A percentile compares a stretch with the other conserved stretches of the same genome.
Evolutionary conservation across 1,140 invertebrate species (phyloP).

Genomic region (Nasonia giraulti): DNA sequence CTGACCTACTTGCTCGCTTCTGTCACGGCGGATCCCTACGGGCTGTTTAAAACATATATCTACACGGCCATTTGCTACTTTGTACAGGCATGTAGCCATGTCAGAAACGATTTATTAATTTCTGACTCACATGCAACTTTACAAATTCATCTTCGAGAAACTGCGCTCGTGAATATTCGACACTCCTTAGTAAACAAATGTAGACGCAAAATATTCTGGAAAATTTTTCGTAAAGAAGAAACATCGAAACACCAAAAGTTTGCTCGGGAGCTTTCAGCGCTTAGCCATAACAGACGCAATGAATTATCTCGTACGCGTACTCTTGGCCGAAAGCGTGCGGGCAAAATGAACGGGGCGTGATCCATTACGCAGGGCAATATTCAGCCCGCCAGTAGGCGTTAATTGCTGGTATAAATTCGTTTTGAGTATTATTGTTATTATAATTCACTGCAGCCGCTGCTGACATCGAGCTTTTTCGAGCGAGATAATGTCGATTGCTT

Average conservation of each 20-base stretch:
- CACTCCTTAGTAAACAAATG: background rate
- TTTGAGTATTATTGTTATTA: slow-evolving; percentile 19
- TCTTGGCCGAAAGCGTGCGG: background rate
- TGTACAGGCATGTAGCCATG: background rate
- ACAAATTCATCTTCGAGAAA: background rate
- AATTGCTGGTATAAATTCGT: slow-evolving; percentile 34
- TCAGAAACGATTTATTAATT: background rate
- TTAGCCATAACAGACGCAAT: background rate
- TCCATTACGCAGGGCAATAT: slow-evolving; percentile 33
- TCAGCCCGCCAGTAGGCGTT: background rate
- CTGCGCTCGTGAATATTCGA: background rate
- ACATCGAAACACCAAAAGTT: background rate
- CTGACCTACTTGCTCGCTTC: slow-evolving; percentile 1
- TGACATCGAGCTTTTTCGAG: background rate
- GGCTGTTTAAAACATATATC: background rate
- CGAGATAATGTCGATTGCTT: background rate
- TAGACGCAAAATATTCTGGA: background rate
- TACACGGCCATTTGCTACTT: background rate
- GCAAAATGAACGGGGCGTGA: slow-evolving; percentile 24
- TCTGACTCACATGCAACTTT: no score
- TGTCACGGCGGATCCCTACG: background rate
- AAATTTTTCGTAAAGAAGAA: slow-evolving; percentile 5
- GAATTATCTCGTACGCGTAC: slow-evolving; percentile 9
- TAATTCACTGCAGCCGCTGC: background rate
- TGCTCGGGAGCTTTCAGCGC: background rate